Evolutionary conservation across 2,113 vertebrate genomes (phyloP).

Genomic region (Melanocharis versteri): DNA sequence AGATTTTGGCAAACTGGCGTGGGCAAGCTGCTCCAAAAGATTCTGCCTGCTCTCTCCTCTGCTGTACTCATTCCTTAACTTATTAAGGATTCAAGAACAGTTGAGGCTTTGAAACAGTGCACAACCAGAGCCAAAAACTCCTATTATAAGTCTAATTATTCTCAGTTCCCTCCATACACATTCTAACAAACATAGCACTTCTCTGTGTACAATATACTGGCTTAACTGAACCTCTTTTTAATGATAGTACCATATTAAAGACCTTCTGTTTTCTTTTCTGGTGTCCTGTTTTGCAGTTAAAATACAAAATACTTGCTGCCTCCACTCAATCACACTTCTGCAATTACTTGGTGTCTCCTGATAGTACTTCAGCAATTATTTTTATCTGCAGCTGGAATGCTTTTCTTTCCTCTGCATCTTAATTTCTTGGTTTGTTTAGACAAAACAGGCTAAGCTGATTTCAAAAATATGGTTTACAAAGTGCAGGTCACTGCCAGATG

Average conservation of each 20-base stretch:
- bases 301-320: constrained; percentile 47
- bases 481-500: constrained; percentile 30
- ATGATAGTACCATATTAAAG: constrained; percentile 44
- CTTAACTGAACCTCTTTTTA: constrained; percentile 20
- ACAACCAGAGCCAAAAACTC: constrained; percentile 36
- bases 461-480: constrained; percentile 32
- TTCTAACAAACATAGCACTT: constrained; percentile 57
- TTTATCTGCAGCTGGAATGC: constrained; percentile 49
- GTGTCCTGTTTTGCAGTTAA: constrained; percentile 4
- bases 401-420: constrained; percentile 20
- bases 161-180: constrained; percentile 33
- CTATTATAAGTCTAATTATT: constrained; percentile 62
- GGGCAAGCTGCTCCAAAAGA: constrained; percentile 63
- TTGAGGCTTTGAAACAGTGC: constrained; percentile 38
- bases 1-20: constrained; percentile 48
- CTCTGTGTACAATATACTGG: constrained; percentile 44
- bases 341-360: not conserved
- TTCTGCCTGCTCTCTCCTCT: constrained; percentile 52
- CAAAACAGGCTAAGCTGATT: constrained; percentile 35
- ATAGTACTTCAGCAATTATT: constrained; percentile 49
- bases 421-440: constrained; percentile 53
- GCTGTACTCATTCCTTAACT: constrained; percentile 57
- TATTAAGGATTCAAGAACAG: constrained; percentile 68
- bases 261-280: constrained; percentile 47
- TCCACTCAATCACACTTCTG: constrained; percentile 17